Evolutionary conservation across 2,888 invertebrate species (phyloP).

Genomic region (Caenorhabditis sinica): DNA sequence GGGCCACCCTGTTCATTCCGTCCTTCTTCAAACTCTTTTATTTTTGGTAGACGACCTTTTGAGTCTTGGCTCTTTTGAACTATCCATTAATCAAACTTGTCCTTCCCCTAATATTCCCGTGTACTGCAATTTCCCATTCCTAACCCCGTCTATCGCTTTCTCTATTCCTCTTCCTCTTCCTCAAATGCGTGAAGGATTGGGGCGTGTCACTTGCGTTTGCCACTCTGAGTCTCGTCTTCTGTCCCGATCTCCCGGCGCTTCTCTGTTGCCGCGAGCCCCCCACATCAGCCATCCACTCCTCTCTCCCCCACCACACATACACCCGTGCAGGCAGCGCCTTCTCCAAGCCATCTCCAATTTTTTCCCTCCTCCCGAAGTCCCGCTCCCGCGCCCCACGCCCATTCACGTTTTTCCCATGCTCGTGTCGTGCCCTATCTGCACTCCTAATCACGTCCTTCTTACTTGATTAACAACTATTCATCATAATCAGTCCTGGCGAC

Average conservation of each 20-base stretch:
- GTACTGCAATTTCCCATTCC: constrained; percentile 52
- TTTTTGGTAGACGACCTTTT: constrained; percentile 20
- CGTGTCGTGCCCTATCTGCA: constrained; percentile 63
- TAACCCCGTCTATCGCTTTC: constrained; percentile 42
- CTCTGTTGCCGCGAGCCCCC: constrained; percentile 63
- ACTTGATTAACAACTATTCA: constrained; percentile 49
- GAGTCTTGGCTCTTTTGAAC: constrained; percentile 11
- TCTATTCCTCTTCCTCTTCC: constrained; percentile 59
- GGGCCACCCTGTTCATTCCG: not conserved
- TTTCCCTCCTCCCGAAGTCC: constrained; percentile 36
- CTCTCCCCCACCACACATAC: constrained; percentile 60
- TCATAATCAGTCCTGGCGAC: constrained; percentile 44
- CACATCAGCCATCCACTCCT: constrained; percentile 53
- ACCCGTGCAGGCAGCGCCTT: constrained; percentile 62
- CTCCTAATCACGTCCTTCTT: constrained; percentile 57
- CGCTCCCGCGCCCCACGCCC: constrained; percentile 46
- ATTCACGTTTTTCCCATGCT: constrained; percentile 47
- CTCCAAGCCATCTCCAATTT: constrained; percentile 57
- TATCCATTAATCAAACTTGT: constrained; percentile 49
- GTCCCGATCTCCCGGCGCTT: constrained; percentile 61
- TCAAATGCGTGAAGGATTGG: constrained; percentile 60
- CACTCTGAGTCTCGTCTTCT: constrained; percentile 63
- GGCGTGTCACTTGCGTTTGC: constrained; percentile 64
- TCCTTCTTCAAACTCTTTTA: not conserved
- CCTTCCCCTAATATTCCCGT: constrained; percentile 41